Evolutionary conservation across 1,140 invertebrate genomes (phyloP).

Genomic region (Drosophila melanica): DNA sequence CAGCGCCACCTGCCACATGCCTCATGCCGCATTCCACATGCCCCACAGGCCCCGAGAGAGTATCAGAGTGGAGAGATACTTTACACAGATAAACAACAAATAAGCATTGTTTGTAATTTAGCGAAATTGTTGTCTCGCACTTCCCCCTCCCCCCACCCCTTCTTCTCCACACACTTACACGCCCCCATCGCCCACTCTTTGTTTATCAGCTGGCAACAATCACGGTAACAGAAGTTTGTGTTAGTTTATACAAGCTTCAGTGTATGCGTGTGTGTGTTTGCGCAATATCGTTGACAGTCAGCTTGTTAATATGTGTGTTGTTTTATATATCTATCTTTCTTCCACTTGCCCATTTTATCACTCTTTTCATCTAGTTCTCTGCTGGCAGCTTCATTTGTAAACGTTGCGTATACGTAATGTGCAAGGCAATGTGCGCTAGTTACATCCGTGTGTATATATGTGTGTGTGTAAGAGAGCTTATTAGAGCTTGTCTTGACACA

Average conservation of each 20-base stretch:
- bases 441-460: slow-evolving; percentile 26
- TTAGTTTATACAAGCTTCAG: slow-evolving; percentile 38
- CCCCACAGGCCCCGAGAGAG: neutral
- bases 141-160: neutral
- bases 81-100: slow-evolving; percentile 79
- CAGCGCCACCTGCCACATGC: slow-evolving; percentile 13
- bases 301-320: slow-evolving; percentile 46
- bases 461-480: slow-evolving; percentile 47
- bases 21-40: slow-evolving; percentile 8
- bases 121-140: slow-evolving; percentile 52
- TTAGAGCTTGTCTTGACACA: slow-evolving; percentile 45
- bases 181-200: slow-evolving; percentile 11
- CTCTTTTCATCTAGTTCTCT: slow-evolving; percentile 12
- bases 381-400: slow-evolving; percentile 70
- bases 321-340: slow-evolving; percentile 26
- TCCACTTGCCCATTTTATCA: slow-evolving; percentile 31
- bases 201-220: slow-evolving; percentile 68
- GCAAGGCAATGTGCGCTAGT: slow-evolving; percentile 45
- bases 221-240: slow-evolving; percentile 52
- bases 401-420: slow-evolving; percentile 59
- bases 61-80: slow-evolving; percentile 54
- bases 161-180: neutral
- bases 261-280: neutral
- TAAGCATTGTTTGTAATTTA: slow-evolving; percentile 82
- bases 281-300: slow-evolving; percentile 55